Evolutionary conservation across 2,797 vertebrate species (phyloP).

Genomic region (Nannoperca obscura): DNA sequence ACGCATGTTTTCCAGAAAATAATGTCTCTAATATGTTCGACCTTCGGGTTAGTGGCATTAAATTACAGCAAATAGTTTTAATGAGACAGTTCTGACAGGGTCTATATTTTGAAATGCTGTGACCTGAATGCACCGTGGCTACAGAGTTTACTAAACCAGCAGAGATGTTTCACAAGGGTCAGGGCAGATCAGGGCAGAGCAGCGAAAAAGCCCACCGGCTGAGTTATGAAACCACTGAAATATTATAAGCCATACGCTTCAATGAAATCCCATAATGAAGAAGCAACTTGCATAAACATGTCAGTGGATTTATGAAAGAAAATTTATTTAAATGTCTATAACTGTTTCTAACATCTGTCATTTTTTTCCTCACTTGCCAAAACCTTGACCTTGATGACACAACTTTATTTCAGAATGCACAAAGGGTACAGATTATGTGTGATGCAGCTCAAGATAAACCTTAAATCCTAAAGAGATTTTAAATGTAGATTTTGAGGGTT

Average conservation of each 20-base stretch:
- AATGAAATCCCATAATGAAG: conserved; percentile 42
- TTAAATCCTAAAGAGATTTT: conserved; percentile 47
- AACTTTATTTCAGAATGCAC: conserved; percentile 26
- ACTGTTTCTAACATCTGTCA: conserved; percentile 27
- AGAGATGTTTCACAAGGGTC: conserved; percentile 48
- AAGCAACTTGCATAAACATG: conserved; percentile 25
- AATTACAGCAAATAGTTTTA: conserved; percentile 18
- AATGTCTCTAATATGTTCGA: conserved; percentile 10
- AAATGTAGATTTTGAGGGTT: conserved; percentile 35
- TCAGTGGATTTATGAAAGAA: conserved; percentile 20
- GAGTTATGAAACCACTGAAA: conserved; percentile 53
- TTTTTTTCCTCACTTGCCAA: conserved; percentile 18
- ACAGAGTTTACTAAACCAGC: conserved; percentile 11
- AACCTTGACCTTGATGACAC: conserved; percentile 8
- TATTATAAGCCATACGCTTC: conserved; percentile 38
- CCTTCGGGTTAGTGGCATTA: conserved; percentile 9
- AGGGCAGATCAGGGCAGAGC: conserved; percentile 15
- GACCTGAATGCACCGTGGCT: conserved; percentile 23
- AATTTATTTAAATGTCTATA: conserved; percentile 14
- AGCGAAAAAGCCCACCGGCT: conserved; percentile 9
- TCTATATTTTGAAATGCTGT: conserved; percentile 50
- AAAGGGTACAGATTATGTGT: conserved; percentile 40
- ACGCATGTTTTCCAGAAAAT: conserved; percentile 18
- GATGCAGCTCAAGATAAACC: conserved; percentile 52
- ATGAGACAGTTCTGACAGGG: conserved; percentile 36